phyloP scores from a whole-genome alignment of 2,888 invertebrate species.

The Apocheima hispidaria region DNA sequence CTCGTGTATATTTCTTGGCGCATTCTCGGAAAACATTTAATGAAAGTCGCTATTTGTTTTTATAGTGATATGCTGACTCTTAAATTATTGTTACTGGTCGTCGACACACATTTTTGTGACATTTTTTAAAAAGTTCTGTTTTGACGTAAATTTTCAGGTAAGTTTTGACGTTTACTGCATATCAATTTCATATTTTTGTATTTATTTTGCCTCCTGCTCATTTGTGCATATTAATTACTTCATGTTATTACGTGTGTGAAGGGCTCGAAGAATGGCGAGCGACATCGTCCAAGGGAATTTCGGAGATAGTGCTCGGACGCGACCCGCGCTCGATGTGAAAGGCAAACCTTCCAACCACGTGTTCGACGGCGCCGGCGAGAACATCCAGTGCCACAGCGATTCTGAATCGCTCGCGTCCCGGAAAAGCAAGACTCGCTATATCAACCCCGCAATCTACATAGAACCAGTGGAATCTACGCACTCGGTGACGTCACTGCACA shows the following conservation, averaged over 20 bases:
- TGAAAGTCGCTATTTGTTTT: too few species aligned
- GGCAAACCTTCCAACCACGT: slow-evolving; percentile 67
- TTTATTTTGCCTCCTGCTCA: slow-evolving; percentile 49
- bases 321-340: slow-evolving; percentile 53
- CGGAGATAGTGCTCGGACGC: slow-evolving; percentile 73
- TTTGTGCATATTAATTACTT: slow-evolving; percentile 39
- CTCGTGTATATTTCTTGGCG: neutral
- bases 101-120: slow-evolving; percentile 14
- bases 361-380: slow-evolving; percentile 79
- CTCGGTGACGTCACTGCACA: slow-evolving; percentile 74
- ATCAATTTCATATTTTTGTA: slow-evolving; percentile 49
- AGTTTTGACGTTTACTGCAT: slow-evolving; percentile 51
- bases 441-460: slow-evolving; percentile 87
- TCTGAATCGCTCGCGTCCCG: slow-evolving; percentile 73
- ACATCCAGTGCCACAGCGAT: slow-evolving; percentile 76
- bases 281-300: slow-evolving; percentile 69
- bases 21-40: neutral
- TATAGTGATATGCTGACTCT: neutral
- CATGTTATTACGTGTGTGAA: slow-evolving; percentile 27
- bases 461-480: slow-evolving; percentile 79
- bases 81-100: slow-evolving; percentile 20
- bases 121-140: slow-evolving; percentile 30
- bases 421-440: slow-evolving; percentile 81
- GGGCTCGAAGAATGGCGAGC: slow-evolving; percentile 62
- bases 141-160: slow-evolving; percentile 48